Percentiles rank a stretch among this genome's conserved stretches.
These are phyloP conservation scores for Aethina tumida DNA, from an alignment of 1,140 invertebrate genomes.

Conservation along the genomic window DNA sequence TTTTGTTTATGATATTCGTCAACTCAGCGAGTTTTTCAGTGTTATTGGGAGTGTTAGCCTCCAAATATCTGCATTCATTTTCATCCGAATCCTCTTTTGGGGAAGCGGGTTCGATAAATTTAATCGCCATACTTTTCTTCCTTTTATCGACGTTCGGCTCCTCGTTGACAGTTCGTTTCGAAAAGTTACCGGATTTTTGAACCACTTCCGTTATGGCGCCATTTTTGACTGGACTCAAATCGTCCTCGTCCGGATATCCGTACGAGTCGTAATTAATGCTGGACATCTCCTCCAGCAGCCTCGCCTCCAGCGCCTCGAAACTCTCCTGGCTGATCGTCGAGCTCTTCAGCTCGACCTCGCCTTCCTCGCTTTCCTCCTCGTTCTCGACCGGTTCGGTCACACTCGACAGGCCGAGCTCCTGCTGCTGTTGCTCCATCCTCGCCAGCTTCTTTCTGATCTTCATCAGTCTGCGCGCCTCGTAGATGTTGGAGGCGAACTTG, in stretches of 20 bases:
- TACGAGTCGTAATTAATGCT: slow-evolving; percentile 21
- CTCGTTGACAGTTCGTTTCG: too few relatives aligned
- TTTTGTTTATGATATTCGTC: too few relatives aligned
- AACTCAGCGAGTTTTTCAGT: too few relatives aligned
- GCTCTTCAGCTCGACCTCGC: slow-evolving; percentile 10
- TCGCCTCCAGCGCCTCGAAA: slow-evolving; percentile 32
- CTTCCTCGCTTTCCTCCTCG: slow-evolving; percentile 3
- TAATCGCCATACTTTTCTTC: too few relatives aligned
- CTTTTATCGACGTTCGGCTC: too few relatives aligned
- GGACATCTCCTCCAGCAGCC: slow-evolving; percentile 25
- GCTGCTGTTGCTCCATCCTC: slow-evolving; percentile 43
- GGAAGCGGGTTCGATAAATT: too few relatives aligned
- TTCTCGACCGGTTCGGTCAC: not conserved
- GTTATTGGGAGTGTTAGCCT: too few relatives aligned
- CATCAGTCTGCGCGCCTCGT: slow-evolving; percentile 49
- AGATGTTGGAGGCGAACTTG: slow-evolving; percentile 49
- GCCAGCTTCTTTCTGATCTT: slow-evolving; percentile 52
- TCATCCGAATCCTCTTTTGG: too few relatives aligned
- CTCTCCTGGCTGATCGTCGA: slow-evolving; percentile 27
- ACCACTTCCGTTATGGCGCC: too few relatives aligned
- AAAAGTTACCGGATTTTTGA: slow-evolving; percentile 2
- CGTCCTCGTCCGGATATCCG: slow-evolving; percentile 17
- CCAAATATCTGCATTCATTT: too few relatives aligned
- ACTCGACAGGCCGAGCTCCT: slow-evolving; percentile 13
- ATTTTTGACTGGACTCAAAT: slow-evolving; percentile 10